These are phyloP conservation scores for Octomys mimax DNA, from an alignment of 2,797 vertebrate genomes.

Conservation along the genomic window DNA sequence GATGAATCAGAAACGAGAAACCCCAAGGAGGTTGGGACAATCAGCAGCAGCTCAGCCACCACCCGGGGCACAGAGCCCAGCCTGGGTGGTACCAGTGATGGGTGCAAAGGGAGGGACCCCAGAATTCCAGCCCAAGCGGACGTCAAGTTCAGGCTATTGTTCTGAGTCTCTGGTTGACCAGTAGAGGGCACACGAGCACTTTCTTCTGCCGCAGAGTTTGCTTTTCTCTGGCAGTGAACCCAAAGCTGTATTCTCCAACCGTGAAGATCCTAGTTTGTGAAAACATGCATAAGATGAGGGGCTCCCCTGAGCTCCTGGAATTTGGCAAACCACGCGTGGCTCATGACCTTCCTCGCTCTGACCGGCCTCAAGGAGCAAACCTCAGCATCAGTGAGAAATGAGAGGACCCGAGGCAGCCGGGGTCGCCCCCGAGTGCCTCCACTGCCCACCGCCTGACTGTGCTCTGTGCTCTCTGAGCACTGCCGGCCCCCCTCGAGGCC, in stretches of 20 bases:
- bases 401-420: neutral
- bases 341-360: neutral
- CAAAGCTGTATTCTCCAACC: conserved; percentile 21
- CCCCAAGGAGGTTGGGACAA: rapidly evolving
- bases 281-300: neutral
- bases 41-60: neutral
- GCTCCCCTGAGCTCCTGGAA: neutral
- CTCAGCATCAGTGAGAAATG: neutral
- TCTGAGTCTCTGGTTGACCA: conserved; percentile 54
- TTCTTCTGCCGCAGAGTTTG: neutral
- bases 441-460: neutral
- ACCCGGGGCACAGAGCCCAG: neutral
- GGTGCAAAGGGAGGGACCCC: rapidly evolving
- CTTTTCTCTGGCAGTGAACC: conserved; percentile 8
- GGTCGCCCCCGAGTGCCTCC: neutral
- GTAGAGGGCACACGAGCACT: conserved; percentile 82
- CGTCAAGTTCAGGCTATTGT: neutral
- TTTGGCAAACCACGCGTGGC: rapidly evolving
- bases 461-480: neutral
- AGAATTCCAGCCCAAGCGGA: neutral
- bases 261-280: neutral
- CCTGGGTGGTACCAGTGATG: neutral
- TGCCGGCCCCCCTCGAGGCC: neutral
- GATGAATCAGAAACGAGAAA: neutral
- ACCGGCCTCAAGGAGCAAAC: neutral